These are phyloP conservation scores for Phenganax stokvisi DNA, from an alignment of 92 coral and sea anemone species.

Conservation along the genomic window DNA sequence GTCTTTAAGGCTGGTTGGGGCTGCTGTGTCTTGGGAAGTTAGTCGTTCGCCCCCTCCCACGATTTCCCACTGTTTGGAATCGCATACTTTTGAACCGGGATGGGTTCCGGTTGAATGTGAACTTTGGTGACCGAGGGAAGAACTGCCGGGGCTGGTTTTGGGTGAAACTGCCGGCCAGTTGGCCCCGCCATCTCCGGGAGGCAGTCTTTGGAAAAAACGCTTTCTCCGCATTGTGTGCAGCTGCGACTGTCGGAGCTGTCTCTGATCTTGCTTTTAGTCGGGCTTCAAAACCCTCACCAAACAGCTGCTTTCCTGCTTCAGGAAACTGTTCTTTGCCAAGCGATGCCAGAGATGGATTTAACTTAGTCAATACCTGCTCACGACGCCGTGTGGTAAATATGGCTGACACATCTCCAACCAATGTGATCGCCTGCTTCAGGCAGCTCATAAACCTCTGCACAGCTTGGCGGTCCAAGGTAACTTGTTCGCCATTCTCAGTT, in stretches of 20 bases:
- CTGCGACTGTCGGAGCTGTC: constrained; percentile 32
- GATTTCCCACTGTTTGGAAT: not conserved
- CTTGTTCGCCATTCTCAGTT: not conserved
- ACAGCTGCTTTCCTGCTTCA: constrained; percentile 47
- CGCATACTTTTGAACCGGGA: not conserved
- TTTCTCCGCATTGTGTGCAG: constrained; percentile 30
- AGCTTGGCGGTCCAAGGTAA: constrained; percentile 25
- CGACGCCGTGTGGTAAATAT: constrained; percentile 38
- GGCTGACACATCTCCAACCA: constrained; percentile 31
- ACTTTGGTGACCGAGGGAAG: not conserved
- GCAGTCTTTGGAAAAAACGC: constrained; percentile 29
- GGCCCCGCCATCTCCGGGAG: constrained; percentile 33
- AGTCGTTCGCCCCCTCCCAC: constrained; percentile 12
- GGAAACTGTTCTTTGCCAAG: constrained; percentile 52
- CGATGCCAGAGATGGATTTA: constrained; percentile 38
- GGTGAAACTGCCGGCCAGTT: constrained; percentile 29
- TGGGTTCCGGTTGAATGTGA: constrained; percentile 21
- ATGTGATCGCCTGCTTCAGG: constrained; percentile 19
- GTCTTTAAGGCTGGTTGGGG: not conserved
- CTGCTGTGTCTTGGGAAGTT: not conserved
- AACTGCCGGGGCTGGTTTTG: not conserved
- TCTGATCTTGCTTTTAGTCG: constrained; percentile 37
- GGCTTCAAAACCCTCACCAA: constrained; percentile 48
- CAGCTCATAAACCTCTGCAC: constrained; percentile 21
- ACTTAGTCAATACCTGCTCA: constrained; percentile 14